A percentile compares a stretch with the other conserved stretches of the same genome.
Conservation (phyloP, 2,797 vertebrate genomes). For the Sebastes alutus region DNA sequence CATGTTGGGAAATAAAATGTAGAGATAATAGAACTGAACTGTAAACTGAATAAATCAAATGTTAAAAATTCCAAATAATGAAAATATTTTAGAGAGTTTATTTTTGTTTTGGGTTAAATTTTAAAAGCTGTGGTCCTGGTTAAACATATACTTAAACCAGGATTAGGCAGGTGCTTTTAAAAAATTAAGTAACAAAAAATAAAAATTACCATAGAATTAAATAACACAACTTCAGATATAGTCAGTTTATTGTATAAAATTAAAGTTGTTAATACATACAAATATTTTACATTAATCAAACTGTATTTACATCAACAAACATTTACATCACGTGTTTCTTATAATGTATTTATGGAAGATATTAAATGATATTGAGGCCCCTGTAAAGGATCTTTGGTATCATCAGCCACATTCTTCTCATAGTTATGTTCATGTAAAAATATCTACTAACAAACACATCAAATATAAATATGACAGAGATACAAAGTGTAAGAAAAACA, state of each 20-base stretch:
- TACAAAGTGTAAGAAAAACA: not conserved
- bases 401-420: not conserved
- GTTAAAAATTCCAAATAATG: not conserved
- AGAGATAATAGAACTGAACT: not conserved
- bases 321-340: slow-evolving; percentile 3
- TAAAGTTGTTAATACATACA: slow-evolving; percentile 23
- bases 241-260: slow-evolving; percentile 48
- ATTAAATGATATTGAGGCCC: not conserved
- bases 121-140: not conserved
- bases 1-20: not conserved
- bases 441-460: not conserved
- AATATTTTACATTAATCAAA: slow-evolving; percentile 27
- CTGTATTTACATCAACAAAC: slow-evolving; percentile 31
- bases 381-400: slow-evolving; percentile 42
- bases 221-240: not conserved
- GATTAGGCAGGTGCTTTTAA: not conserved
- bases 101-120: not conserved
- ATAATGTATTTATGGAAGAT: not conserved
- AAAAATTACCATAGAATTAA: not conserved
- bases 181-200: not conserved
- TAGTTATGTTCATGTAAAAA: not conserved
- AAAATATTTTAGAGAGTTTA: not conserved
- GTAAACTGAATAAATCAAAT: not conserved
- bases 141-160: not conserved
- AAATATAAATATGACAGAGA: not conserved